A percentile compares a stretch with the other conserved stretches of the same genome.
Evolutionary conservation across 1,140 invertebrate genomes (phyloP).

Genomic region (Helicoverpa zea): DNA sequence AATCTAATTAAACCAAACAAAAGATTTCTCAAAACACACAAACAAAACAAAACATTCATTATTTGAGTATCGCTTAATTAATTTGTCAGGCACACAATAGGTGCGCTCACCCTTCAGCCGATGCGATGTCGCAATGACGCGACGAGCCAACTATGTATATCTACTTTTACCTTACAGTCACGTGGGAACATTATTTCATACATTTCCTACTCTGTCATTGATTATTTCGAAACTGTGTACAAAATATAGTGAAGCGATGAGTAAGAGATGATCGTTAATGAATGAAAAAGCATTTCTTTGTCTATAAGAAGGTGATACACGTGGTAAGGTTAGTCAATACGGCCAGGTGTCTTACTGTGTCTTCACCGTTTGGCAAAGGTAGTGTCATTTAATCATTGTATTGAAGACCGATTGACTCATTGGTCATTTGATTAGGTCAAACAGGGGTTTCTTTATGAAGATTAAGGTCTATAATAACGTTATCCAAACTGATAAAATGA

Average conservation of each 20-base stretch:
- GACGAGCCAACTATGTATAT: neutral
- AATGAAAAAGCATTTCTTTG: neutral
- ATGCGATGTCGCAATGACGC: neutral
- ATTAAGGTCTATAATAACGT: too few relatives aligned
- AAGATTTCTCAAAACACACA: neutral
- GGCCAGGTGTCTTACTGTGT: too few relatives aligned
- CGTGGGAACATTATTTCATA: neutral
- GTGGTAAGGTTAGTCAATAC: too few relatives aligned
- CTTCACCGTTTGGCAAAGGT: too few relatives aligned
- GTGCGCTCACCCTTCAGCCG: neutral
- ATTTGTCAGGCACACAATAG: constrained; percentile 19
- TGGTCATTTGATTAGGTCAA: too few relatives aligned
- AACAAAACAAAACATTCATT: neutral
- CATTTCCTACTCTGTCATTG: constrained; percentile 28
- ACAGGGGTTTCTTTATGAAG: too few relatives aligned
- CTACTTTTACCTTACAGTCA: constrained; percentile 24
- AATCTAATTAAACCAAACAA: neutral
- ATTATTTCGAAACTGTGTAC: constrained; percentile 2
- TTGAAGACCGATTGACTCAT: too few relatives aligned
- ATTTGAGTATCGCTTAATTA: neutral
- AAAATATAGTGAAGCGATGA: neutral
- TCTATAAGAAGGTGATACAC: neutral
- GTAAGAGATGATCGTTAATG: neutral
- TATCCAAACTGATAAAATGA: too few relatives aligned
- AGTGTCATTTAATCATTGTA: too few relatives aligned